Conservation (phyloP, 2,888 invertebrate genomes). For the Trissolcus japonicus region DNA sequence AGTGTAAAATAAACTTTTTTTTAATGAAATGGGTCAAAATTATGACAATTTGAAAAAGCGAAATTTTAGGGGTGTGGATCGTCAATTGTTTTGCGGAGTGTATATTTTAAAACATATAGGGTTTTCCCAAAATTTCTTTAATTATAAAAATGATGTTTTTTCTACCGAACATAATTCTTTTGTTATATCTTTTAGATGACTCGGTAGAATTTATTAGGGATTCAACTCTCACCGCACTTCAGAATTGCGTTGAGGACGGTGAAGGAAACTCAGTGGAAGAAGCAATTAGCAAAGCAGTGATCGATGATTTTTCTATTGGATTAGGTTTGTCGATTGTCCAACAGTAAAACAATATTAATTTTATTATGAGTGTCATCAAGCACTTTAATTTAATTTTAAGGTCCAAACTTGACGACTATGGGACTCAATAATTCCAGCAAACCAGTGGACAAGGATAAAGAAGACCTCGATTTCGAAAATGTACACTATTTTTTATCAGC, state of each 20-base stretch:
- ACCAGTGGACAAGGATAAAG: constrained; percentile 38
- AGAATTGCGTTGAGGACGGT: constrained; percentile 73
- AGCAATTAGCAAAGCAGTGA: constrained; percentile 8
- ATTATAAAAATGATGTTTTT: too few species aligned
- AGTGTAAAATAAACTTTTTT: too few species aligned
- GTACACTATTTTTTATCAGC: constrained; percentile 35
- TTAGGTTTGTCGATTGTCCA: constrained; percentile 66
- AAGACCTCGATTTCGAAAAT: constrained; percentile 55
- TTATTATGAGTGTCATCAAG: background rate
- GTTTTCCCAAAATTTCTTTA: too few species aligned
- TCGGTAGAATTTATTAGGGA: constrained; percentile 76
- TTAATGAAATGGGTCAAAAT: too few species aligned
- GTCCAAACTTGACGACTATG: constrained; percentile 87
- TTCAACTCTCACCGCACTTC: constrained; percentile 76
- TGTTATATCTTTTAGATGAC: constrained; percentile 63
- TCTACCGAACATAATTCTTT: background rate
- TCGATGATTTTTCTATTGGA: constrained; percentile 62
- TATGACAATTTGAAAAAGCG: too few species aligned
- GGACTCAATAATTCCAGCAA: constrained; percentile 80
- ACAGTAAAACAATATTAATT: background rate
- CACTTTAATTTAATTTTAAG: constrained; percentile 64
- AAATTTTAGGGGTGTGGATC: too few species aligned
- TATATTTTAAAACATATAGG: too few species aligned
- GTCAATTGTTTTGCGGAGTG: too few species aligned
- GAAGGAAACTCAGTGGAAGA: constrained; percentile 62